These are phyloP conservation scores for Mormyrops boulengeri DNA, from an alignment of 2,797 vertebrate species.

Conservation along the genomic window DNA sequence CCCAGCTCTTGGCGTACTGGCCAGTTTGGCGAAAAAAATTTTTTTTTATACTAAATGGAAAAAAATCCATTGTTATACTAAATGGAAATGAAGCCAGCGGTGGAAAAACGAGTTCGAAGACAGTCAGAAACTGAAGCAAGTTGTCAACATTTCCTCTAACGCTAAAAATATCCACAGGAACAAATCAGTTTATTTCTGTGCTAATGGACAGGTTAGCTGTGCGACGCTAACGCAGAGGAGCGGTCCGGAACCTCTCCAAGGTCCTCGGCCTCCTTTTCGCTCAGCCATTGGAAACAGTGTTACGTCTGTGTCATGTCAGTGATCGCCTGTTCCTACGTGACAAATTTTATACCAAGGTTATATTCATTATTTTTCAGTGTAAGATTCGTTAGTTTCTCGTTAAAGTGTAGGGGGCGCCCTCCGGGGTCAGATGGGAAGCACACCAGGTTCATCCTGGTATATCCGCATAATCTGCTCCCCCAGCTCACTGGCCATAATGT, in stretches of 20 bases:
- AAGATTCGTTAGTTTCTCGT: neutral
- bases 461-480: neutral
- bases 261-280: neutral
- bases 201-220: conserved; percentile 39
- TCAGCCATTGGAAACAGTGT: neutral
- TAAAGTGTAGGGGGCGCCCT: neutral
- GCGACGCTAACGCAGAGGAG: conserved; percentile 34
- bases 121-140: conserved; percentile 23
- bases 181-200: conserved; percentile 37
- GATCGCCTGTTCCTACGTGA: neutral
- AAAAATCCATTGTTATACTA: neutral
- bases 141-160: conserved; percentile 31
- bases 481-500: neutral
- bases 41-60: too few relatives aligned
- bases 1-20: neutral
- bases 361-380: neutral
- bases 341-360: neutral
- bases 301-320: neutral
- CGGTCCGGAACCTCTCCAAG: neutral
- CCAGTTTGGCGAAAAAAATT: too few relatives aligned
- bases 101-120: conserved; percentile 5
- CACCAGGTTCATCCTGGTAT: neutral
- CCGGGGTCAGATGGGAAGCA: neutral
- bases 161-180: conserved; percentile 39
- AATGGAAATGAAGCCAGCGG: neutral